Evolutionary conservation across 2,113 vertebrate genomes (phyloP), one percentile per base, ranked within the genome.

Genomic region (Oxyruncus cristatus): DNA sequence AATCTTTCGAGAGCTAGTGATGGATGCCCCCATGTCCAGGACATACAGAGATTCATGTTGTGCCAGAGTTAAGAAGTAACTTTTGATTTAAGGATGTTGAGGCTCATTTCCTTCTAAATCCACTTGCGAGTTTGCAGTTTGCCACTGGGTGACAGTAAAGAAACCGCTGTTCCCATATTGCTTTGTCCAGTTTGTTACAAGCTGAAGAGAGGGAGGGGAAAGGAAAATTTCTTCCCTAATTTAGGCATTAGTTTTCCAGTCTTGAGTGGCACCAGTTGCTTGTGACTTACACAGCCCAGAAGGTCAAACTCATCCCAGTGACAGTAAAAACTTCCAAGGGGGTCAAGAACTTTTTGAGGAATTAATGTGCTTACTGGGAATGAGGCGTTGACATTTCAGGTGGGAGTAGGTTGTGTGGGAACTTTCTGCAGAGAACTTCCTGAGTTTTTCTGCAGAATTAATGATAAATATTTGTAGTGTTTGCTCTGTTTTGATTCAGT

Each of bases 171-270:
- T 20, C 37, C 50, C 75, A 55, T 12, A 73, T 42, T 46, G 59
- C 42, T 91, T 77, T 41, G 50, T 83, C 46, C 76, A 39, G 1
- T 70, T 44, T 59, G 52, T 53, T 68, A 53, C 9, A 46, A 42
- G 65, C 53, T 52, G 76, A 72, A 61, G 79, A 83, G 56, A 42
- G 35, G 79, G 83, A 94, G 59, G 47, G 68, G 65, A 59, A 50
- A 50, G 52, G 50, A 67, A 74, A 47, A 74, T n/a, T 86, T 88
- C 67, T 93, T 90, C 42, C 91, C 88, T 92, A 87, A 92, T 95
- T 95, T 88, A 85, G 92, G 35, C 85, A 88, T 92, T 76, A 59
- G 18, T 91, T 89, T 85, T 79, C 58, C 41, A 72, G 39, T 65
- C 71, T 79, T 16, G 22, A 49, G 49, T 84, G 61, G 56, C 67